A percentile compares a stretch with the other conserved stretches of the same genome.
phyloP scores from a whole-genome alignment of 1,140 invertebrate species.

The Drosophila sp. region DNA sequence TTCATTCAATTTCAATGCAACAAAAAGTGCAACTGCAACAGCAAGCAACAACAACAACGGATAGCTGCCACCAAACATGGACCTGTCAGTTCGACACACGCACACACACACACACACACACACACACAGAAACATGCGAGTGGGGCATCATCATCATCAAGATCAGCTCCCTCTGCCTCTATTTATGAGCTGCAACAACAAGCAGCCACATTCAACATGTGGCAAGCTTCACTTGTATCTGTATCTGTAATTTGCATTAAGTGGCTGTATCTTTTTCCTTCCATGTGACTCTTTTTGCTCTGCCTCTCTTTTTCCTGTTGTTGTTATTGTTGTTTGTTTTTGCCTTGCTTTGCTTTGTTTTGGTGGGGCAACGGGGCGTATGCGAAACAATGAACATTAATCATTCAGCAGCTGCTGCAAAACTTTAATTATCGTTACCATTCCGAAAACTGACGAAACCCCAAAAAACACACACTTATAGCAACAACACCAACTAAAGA shows the following conservation, averaged over 20 bases:
- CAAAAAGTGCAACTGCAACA: conserved; percentile 35
- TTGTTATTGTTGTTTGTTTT: not conserved
- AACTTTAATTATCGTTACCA: conserved; percentile 72
- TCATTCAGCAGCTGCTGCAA: conserved; percentile 55
- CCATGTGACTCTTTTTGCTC: conserved; percentile 36
- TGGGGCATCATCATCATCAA: conserved; percentile 25
- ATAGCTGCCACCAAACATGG: conserved; percentile 57
- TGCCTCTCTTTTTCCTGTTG: not conserved
- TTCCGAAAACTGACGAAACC: conserved; percentile 65
- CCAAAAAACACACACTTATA: not conserved
- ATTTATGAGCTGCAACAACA: conserved; percentile 62
- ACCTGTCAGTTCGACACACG: conserved; percentile 50
- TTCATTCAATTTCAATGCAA: conserved; percentile 72
- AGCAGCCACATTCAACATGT: conserved; percentile 51
- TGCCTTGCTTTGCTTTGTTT: not conserved
- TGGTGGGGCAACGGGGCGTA: conserved; percentile 54
- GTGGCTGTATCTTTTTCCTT: conserved; percentile 54
- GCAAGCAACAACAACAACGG: conserved; percentile 33
- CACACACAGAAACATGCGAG: not conserved
- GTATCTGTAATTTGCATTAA: conserved; percentile 73
- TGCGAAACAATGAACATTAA: conserved; percentile 72
- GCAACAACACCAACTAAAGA: conserved; percentile 1
- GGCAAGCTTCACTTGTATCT: conserved; percentile 50
- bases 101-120: conserved; percentile 12
- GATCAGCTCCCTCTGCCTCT: conserved; percentile 37